Conservation (phyloP, 2,888 invertebrate genomes). For the Leptopilina myrica region DNA sequence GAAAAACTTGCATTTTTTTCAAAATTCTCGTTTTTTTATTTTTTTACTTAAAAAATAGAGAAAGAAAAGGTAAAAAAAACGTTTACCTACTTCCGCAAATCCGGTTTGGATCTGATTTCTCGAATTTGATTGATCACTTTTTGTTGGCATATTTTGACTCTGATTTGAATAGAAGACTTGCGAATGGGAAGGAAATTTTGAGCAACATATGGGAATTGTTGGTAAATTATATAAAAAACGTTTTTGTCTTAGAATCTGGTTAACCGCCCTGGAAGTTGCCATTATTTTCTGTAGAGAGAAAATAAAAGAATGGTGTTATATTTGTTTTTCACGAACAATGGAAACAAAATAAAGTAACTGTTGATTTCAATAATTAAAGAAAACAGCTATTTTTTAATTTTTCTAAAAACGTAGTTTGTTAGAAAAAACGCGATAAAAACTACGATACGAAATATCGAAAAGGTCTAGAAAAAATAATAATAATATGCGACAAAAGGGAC, state of each 20-base stretch:
- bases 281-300: conserved; percentile 58
- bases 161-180: conserved; percentile 53
- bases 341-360: too few relatives aligned
- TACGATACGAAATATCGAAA: too few relatives aligned
- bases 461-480: too few relatives aligned
- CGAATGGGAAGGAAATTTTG: conserved; percentile 48
- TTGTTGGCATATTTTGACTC: conserved; percentile 61
- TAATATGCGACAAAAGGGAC: too few relatives aligned
- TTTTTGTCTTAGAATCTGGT: conserved; percentile 59
- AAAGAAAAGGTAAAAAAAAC: conserved; percentile 41
- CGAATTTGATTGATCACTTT: conserved; percentile 56
- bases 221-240: conserved; percentile 50
- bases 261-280: conserved; percentile 64
- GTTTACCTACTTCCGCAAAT: conserved; percentile 72
- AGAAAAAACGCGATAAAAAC: too few relatives aligned
- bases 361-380: too few relatives aligned
- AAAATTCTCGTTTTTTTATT: background rate
- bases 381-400: too few relatives aligned
- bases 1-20: conserved; percentile 40
- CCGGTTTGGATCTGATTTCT: conserved; percentile 64
- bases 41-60: too few relatives aligned
- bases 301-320: conserved; percentile 18
- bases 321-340: too few relatives aligned
- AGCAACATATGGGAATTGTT: conserved; percentile 48
- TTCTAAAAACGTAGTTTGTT: too few relatives aligned